Conservation (phyloP, 2,113 vertebrate genomes). For the Rhadina sibilatrix region DNA sequence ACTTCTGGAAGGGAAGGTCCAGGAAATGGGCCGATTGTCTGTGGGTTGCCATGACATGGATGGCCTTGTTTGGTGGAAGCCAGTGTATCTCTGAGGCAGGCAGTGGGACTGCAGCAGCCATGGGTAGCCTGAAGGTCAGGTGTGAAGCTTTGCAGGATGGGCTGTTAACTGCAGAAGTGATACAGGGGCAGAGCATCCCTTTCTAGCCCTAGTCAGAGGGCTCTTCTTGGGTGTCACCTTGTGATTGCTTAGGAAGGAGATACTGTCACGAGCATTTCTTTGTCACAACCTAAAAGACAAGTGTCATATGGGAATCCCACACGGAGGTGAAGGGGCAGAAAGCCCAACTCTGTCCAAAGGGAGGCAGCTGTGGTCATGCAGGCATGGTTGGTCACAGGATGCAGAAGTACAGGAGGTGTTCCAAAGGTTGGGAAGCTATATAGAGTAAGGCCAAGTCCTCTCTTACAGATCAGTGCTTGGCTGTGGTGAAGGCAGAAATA, state of each 20-base stretch:
- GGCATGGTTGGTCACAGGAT: neutral
- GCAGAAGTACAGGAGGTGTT: neutral
- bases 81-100: neutral
- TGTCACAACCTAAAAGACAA: neutral
- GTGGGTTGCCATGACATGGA: fast-evolving
- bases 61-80: neutral
- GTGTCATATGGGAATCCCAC: fast-evolving
- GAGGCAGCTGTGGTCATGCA: neutral
- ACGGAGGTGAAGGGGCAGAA: neutral
- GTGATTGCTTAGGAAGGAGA: neutral
- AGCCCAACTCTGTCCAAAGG: neutral
- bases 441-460: neutral
- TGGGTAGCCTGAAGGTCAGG: neutral
- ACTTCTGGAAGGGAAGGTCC: neutral
- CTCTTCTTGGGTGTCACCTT: neutral
- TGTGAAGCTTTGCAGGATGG: neutral
- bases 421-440: neutral
- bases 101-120: fast-evolving
- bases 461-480: neutral
- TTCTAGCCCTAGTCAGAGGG: neutral
- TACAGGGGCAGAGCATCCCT: neutral
- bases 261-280: neutral
- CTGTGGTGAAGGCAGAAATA: neutral
- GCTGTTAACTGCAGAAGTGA: neutral
- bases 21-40: neutral